Evolutionary conservation across 1,140 invertebrate species (phyloP), one percentile per base, ranked within the genome.

Genomic region (Hylaeus volcanicus): DNA sequence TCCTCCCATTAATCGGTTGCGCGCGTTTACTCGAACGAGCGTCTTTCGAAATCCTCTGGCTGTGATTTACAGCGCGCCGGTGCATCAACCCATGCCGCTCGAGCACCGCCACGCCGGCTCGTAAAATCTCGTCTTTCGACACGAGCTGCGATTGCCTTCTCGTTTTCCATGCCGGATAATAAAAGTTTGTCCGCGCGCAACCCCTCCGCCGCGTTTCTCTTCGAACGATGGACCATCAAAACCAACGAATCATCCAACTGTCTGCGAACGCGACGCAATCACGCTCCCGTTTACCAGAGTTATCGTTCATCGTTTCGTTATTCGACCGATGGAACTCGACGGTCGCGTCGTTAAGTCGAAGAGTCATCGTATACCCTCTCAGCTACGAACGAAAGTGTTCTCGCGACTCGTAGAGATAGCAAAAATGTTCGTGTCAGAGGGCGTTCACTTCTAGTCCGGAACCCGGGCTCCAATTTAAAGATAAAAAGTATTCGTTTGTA

Each of bases 91-190:
- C 41, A 41, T 12, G 55, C 81, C 80, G 83, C 82, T 81, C 80
- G 85, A 72, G 74, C 74, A 82, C 6, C 26, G 26, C 26, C 26
- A 26, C 26, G 26, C 43, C 69, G 60, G 73, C 70, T 78, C 79
- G 79, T 84, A 66, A 81, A 83, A 88, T 70, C 45, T 1, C 45
- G 43, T 61, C 79, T 80, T 83, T 80, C 65, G 76, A 84, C 61
- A 82, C 48, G 45, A 26, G 26, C 41, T n/a, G 15, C 71, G 48
- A 75, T 79, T 74, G 75, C 45, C 64, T 82, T 76, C 60, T 53
- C 68, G 72, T 71, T 77, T 71, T 65, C 61, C 58, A 12, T 12
- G 51, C 41, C n/a, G n/a, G 55, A 68, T 80, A 55, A 8, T 80
- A 80, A 80, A 80, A 80, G 61, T 75, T 26, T 26, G 26, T 26